Conservation (phyloP, 2,113 vertebrate species). For the Megaleporinus macrocephalus region DNA sequence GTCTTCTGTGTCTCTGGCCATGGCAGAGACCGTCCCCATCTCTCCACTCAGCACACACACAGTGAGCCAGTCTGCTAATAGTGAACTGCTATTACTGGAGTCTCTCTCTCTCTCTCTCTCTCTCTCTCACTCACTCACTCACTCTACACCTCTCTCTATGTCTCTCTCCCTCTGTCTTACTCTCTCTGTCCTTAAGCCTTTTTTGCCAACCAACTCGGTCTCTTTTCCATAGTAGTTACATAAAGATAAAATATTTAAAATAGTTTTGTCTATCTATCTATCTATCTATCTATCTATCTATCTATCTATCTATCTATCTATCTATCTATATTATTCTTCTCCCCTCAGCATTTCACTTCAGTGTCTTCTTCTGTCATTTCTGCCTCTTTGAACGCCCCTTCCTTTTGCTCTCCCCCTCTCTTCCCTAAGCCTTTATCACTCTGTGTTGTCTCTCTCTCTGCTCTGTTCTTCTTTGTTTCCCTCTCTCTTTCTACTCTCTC, state of each 20-base stretch:
- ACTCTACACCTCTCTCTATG: background rate
- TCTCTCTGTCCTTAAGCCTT: background rate
- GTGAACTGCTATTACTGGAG: constrained; percentile 64
- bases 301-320: constrained; percentile 37
- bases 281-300: constrained; percentile 32
- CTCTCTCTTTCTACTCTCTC: background rate
- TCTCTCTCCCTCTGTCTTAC: constrained; percentile 57
- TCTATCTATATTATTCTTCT: constrained; percentile 28
- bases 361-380: background rate
- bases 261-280: background rate
- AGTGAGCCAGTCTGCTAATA: constrained; percentile 53
- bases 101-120: background rate
- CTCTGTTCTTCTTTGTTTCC: no score
- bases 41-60: constrained; percentile 50
- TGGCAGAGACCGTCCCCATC: constrained; percentile 69
- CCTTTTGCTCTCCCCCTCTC: background rate
- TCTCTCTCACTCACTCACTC: background rate
- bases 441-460: no score
- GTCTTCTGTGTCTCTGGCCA: constrained; percentile 60
- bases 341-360: background rate
- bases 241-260: no score
- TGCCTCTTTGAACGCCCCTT: background rate
- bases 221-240: constrained; percentile 13
- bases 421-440: background rate
- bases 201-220: constrained; percentile 10